Conservation (phyloP, 2,113 vertebrate species). For the Salvelinus namaycush region DNA sequence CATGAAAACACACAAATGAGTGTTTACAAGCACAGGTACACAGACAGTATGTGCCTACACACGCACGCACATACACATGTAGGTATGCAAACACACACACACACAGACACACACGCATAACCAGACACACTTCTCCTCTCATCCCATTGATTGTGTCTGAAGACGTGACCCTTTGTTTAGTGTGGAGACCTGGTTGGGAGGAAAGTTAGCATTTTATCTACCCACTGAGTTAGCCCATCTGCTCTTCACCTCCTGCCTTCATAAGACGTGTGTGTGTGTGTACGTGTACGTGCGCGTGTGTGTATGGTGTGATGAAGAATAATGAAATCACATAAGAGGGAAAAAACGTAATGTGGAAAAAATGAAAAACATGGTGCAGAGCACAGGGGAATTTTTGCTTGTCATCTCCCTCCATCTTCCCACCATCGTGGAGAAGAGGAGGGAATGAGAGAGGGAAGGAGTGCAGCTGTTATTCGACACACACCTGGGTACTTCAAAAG, state of each 20-base stretch:
- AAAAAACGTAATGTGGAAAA: not conserved
- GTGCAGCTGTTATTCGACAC: conserved; percentile 62
- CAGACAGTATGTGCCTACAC: not conserved
- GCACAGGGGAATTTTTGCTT: conserved; percentile 59
- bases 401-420: conserved; percentile 62
- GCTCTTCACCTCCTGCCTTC: conserved; percentile 25
- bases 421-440: conserved; percentile 23
- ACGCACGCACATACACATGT: not conserved
- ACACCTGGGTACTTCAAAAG: conserved; percentile 71
- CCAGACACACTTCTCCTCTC: not conserved
- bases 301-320: not conserved
- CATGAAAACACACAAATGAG: not conserved
- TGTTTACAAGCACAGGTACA: not conserved
- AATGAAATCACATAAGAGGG: conserved; percentile 11
- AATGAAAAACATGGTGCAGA: conserved; percentile 28
- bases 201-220: conserved; percentile 78
- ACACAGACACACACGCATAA: not conserved
- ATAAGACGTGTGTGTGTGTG: not conserved
- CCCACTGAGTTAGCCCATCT: conserved; percentile 77
- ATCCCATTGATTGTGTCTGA: conserved; percentile 35
- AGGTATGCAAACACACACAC: not conserved
- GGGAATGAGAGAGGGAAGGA: conserved; percentile 25
- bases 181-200: conserved; percentile 56
- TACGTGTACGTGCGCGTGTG: not conserved
- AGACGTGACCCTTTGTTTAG: conserved; percentile 58